These are phyloP conservation scores for Buceros bicornis DNA, from an alignment of 2,797 vertebrate species.

Conservation along the genomic window DNA sequence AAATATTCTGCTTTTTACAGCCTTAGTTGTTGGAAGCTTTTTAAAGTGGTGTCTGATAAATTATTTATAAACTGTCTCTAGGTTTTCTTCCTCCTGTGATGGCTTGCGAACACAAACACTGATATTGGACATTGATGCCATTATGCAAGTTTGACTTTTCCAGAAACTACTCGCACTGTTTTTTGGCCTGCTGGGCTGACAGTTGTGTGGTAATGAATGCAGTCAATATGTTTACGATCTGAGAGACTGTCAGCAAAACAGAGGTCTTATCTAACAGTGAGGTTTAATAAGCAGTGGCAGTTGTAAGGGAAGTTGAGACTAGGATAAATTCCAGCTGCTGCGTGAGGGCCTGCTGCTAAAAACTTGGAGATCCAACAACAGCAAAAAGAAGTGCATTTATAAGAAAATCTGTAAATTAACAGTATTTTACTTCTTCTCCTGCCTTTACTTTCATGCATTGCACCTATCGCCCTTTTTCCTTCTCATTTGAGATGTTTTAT, in stretches of 20 bases:
- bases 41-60: slow-evolving; percentile 29
- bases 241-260: neutral
- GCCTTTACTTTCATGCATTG: neutral
- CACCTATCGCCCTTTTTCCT: neutral
- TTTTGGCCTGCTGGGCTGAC: neutral
- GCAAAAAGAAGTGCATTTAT: neutral
- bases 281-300: slow-evolving; percentile 8
- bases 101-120: neutral
- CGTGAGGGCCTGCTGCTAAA: neutral
- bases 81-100: neutral
- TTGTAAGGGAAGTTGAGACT: neutral
- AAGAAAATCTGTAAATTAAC: neutral
- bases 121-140: slow-evolving; percentile 6
- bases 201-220: slow-evolving; percentile 20
- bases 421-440: neutral
- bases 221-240: neutral
- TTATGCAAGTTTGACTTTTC: slow-evolving; percentile 39
- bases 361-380: neutral
- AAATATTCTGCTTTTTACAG: neutral
- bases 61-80: neutral
- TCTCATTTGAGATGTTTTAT: slow-evolving; percentile 12
- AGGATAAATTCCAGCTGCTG: neutral
- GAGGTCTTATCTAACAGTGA: slow-evolving; percentile 24
- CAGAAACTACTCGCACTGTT: neutral
- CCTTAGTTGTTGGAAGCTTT: neutral